phyloP scores from a whole-genome alignment of 2,113 vertebrate genomes.

The Tragulus kanchil region DNA sequence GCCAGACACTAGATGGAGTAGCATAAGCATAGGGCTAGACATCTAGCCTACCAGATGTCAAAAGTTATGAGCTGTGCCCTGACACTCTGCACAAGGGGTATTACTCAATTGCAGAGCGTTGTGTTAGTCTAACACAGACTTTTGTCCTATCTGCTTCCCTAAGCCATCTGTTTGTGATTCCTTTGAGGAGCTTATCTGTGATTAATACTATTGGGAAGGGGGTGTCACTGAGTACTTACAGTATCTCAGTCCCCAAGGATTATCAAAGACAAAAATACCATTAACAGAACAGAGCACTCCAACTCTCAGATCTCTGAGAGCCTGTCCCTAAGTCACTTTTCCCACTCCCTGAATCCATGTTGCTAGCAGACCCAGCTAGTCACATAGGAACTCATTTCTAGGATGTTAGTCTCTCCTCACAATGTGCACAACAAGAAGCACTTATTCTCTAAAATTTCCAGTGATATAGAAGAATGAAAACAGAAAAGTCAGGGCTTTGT shows the following conservation, averaged over 20 bases:
- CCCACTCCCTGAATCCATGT: neutral
- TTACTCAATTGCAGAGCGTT: neutral
- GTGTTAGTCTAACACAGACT: neutral
- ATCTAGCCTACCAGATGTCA: neutral
- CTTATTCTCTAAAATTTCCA: neutral
- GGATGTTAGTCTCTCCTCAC: neutral
- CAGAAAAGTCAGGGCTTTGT: neutral
- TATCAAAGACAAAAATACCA: neutral
- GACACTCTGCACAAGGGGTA: neutral
- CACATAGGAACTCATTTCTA: neutral
- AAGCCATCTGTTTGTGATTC: neutral
- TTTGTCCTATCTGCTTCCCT: neutral
- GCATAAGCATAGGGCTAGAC: neutral
- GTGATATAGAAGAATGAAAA: constrained; percentile 3
- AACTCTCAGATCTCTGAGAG: neutral
- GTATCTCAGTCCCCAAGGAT: neutral
- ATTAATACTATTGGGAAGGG: neutral
- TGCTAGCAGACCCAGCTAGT: neutral
- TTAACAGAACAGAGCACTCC: neutral
- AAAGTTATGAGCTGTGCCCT: neutral
- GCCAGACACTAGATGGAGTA: neutral
- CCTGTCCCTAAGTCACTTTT: neutral
- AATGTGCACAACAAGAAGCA: neutral
- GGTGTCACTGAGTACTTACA: neutral
- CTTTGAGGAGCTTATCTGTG: constrained; percentile 23